phyloP scores from a whole-genome alignment of 2,888 invertebrate genomes.

The Habrosyne pyritoides region DNA sequence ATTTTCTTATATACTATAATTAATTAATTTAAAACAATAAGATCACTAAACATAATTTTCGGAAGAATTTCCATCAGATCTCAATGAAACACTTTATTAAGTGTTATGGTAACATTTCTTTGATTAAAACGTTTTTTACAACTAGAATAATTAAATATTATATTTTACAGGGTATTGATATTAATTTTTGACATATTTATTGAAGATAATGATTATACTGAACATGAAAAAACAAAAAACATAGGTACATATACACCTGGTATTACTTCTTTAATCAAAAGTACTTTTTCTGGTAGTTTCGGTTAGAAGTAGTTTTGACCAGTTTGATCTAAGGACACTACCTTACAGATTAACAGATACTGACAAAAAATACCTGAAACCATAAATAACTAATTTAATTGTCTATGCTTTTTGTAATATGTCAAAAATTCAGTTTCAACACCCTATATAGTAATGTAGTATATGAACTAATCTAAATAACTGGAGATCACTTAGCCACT shows the following conservation, averaged over 20 bases:
- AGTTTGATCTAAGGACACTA: no score
- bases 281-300: no score
- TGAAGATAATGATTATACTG: no score
- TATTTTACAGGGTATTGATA: not conserved
- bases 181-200: not conserved
- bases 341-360: no score
- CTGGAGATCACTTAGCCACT: slow-evolving; percentile 63
- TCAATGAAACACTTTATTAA: not conserved
- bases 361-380: no score
- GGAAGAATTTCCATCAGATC: not conserved
- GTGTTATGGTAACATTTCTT: not conserved
- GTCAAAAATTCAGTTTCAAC: not conserved
- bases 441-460: not conserved
- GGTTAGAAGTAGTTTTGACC: no score
- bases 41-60: not conserved
- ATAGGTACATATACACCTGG: no score
- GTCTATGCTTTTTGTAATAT: no score
- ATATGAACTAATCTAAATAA: slow-evolving; percentile 19
- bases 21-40: not conserved
- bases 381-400: no score
- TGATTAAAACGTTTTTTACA: not conserved
- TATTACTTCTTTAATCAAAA: no score
- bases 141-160: not conserved
- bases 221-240: no score
- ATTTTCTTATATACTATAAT: not conserved